A percentile compares a stretch with the other conserved stretches of the same genome.
Evolutionary conservation across 2,113 vertebrate genomes (phyloP).

Genomic region (Cairina moschata): DNA sequence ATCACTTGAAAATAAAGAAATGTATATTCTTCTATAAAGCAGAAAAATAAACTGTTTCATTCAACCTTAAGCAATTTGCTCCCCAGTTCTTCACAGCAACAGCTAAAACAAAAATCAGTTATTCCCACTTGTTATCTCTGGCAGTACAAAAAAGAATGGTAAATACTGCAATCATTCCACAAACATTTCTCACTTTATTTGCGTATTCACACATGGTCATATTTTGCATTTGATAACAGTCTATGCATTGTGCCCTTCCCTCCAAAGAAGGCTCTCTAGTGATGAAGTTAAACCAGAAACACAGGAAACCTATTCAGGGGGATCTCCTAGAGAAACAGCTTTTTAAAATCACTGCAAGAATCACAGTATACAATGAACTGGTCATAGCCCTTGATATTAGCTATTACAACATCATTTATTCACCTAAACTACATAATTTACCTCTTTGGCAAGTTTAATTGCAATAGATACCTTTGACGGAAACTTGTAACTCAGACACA

Average conservation of each 20-base stretch:
- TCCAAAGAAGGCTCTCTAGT: neutral
- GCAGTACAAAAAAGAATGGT: conserved; percentile 46
- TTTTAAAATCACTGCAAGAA: neutral
- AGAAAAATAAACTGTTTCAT: conserved; percentile 38
- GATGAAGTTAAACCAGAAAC: neutral
- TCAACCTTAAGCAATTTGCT: neutral
- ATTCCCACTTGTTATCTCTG: conserved; percentile 50
- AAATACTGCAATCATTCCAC: conserved; percentile 19
- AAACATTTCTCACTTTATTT: conserved; percentile 60
- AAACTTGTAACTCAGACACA: neutral
- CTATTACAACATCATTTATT: neutral
- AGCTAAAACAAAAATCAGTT: conserved; percentile 25
- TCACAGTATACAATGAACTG: neutral
- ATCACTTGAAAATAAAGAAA: conserved; percentile 27
- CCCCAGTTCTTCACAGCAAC: conserved; percentile 6
- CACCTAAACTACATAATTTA: neutral
- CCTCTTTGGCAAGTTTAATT: neutral
- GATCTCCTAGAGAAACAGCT: neutral
- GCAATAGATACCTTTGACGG: neutral
- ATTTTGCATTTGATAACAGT: conserved; percentile 57
- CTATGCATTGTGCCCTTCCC: conserved; percentile 3
- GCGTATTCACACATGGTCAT: conserved; percentile 3
- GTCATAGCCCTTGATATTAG: neutral
- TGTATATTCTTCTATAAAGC: neutral
- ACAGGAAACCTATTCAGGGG: conserved; percentile 29